Evolutionary conservation across 2,113 vertebrate genomes (phyloP), one percentile per base, ranked within the genome.

Genomic region (Clarias batrachus): DNA sequence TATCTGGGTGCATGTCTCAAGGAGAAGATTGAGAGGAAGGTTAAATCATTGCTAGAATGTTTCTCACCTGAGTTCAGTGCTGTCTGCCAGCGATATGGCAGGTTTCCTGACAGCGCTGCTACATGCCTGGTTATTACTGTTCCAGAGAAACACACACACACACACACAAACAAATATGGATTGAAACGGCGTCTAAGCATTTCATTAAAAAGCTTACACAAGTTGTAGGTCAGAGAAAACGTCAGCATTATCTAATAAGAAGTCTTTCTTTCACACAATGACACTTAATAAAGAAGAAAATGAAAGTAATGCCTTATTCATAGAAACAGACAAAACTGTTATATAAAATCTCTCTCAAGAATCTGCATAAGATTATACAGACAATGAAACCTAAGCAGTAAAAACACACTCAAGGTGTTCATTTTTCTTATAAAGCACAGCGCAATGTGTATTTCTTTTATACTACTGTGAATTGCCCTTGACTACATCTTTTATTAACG

Each of bases 11-110:
- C n/a, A 12, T 86, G 83, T 81, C 60, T 82, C 13, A 68, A 41
- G 4, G 1, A 76, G 60, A 8, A 81, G 25, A 63, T 9, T 33
- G 10, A 33, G 21, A 71, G n/a, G 62, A 41, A 68, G 77, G 48
- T 84, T 62, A n/a, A 10, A 37, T 81, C 85, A 86, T 78, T 14
- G 21, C 65, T 73, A 56, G 73, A n/a, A 54, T 19, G 71, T 78
- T 4, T 17, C 91, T 94, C 92, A 99, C 98, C 98, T 96, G 95
- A 99, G 97, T 90, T 99, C 97, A 0, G 97, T 98, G 96, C 98
- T 99, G 91, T 99, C 98, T 0, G 97, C 97, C 2, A 99, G 95
- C 12, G 98, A 99, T 91, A 99, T 96, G 86, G 98, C 97, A 0
- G 98, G 98, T 81, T 99, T 99, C 93, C 97, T 93, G 85, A 97